phyloP scores from a whole-genome alignment of 2,113 vertebrate species.

The Scophthalmus maximus region DNA sequence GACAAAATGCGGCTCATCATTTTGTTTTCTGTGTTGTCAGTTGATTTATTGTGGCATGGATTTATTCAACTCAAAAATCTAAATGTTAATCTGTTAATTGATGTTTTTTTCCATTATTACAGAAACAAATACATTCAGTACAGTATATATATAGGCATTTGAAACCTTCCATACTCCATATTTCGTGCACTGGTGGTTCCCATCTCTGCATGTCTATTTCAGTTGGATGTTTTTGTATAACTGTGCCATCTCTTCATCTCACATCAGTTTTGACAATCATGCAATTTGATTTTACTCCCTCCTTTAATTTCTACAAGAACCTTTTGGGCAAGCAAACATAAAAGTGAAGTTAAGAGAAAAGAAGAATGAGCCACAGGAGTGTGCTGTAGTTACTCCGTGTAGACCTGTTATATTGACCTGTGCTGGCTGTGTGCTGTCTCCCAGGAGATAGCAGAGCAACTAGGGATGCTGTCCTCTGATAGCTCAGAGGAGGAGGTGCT shows the following conservation, averaged over 20 bases:
- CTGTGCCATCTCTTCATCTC: conserved; percentile 68
- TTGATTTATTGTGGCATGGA: too few relatives aligned
- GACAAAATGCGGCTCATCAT: too few relatives aligned
- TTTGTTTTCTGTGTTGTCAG: too few relatives aligned
- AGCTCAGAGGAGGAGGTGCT: conserved; percentile 95
- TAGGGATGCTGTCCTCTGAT: conserved; percentile 91
- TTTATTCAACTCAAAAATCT: too few relatives aligned
- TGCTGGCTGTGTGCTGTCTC: conserved; percentile 83
- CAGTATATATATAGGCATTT: too few relatives aligned
- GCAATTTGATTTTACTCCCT: not conserved
- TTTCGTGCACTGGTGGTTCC: not conserved
- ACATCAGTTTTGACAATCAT: conserved; percentile 8
- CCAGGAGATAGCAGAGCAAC: conserved; percentile 92
- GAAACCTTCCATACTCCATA: not conserved
- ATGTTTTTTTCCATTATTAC: too few relatives aligned
- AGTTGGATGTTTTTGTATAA: not conserved
- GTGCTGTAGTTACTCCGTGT: not conserved
- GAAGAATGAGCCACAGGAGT: conserved; percentile 32
- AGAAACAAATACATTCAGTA: too few relatives aligned
- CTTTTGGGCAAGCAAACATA: not conserved
- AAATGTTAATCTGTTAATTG: too few relatives aligned
- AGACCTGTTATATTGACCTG: conserved; percentile 45
- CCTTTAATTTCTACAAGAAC: not conserved
- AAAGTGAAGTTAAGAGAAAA: conserved; percentile 53
- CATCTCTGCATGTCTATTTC: conserved; percentile 45